Percentiles rank a stretch among this genome's conserved stretches.
These are phyloP conservation scores for Istiophorus platypterus DNA, from an alignment of 2,113 vertebrate genomes.

Conservation along the genomic window DNA sequence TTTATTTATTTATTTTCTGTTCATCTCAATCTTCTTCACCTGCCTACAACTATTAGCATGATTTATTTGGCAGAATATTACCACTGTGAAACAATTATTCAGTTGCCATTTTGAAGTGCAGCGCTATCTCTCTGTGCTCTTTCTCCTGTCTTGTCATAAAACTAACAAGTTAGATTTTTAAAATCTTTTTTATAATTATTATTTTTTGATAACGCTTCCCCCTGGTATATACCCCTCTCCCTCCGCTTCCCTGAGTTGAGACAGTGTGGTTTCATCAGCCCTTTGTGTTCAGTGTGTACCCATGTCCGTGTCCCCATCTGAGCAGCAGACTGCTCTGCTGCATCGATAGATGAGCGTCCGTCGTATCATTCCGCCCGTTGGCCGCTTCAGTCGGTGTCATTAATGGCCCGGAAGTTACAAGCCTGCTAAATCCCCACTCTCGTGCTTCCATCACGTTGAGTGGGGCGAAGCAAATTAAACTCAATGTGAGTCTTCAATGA, in stretches of 20 bases:
- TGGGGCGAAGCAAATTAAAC: background rate
- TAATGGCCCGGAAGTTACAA: background rate
- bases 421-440: background rate
- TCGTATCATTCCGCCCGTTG: background rate
- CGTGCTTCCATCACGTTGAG: background rate
- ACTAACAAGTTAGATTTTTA: too few species aligned
- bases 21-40: too few species aligned
- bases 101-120: too few species aligned
- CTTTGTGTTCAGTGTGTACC: background rate
- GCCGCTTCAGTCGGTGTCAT: conserved; percentile 4
- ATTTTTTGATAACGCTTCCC: background rate
- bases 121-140: too few species aligned
- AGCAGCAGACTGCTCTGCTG: background rate
- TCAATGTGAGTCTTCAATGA: background rate
- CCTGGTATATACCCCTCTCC: background rate
- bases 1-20: too few species aligned
- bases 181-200: too few species aligned
- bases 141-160: background rate
- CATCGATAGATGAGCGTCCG: background rate
- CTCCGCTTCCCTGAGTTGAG: background rate
- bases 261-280: background rate
- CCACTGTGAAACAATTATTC: too few species aligned
- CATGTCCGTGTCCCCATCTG: background rate
- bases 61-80: background rate
- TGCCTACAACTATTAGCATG: background rate